Conservation (phyloP, 2,113 vertebrate genomes). For the Hipposideros armiger region DNA sequence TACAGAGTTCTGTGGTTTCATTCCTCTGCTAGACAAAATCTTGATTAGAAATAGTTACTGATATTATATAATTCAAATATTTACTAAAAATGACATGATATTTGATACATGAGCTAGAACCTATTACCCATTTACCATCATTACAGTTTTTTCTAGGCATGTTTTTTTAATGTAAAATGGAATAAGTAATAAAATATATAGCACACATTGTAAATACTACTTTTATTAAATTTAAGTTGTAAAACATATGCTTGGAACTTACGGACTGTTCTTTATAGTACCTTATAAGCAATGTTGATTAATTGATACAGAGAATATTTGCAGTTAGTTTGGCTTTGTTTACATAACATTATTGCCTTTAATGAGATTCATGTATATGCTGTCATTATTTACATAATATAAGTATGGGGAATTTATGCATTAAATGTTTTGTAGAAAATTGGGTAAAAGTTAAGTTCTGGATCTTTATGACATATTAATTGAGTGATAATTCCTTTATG, state of each 20-base stretch:
- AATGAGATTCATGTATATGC: not conserved
- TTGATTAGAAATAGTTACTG: conserved; percentile 15
- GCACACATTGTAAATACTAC: not conserved
- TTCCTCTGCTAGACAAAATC: conserved; percentile 15
- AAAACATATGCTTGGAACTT: conserved; percentile 30
- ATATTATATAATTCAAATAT: not conserved
- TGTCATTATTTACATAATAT: not conserved
- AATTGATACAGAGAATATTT: conserved; percentile 12
- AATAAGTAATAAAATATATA: conserved; percentile 10
- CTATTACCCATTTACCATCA: conserved; percentile 23
- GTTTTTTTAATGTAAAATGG: conserved; percentile 19
- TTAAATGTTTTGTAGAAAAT: conserved; percentile 29
- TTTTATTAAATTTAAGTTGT: conserved; percentile 46
- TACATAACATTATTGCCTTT: conserved; percentile 25
- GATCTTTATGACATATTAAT: not conserved
- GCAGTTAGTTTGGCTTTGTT: conserved; percentile 29
- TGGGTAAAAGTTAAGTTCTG: conserved; percentile 53
- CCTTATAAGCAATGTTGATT: not conserved
- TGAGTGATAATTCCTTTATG: not conserved
- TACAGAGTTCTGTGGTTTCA: not conserved
- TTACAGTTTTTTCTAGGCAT: not conserved
- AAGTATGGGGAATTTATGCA: conserved; percentile 15
- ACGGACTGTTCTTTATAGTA: not conserved
- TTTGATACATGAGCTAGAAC: conserved; percentile 24
- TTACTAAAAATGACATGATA: conserved; percentile 24